Conservation (phyloP, 2,113 vertebrate species). For the Cardinalis cardinalis region DNA sequence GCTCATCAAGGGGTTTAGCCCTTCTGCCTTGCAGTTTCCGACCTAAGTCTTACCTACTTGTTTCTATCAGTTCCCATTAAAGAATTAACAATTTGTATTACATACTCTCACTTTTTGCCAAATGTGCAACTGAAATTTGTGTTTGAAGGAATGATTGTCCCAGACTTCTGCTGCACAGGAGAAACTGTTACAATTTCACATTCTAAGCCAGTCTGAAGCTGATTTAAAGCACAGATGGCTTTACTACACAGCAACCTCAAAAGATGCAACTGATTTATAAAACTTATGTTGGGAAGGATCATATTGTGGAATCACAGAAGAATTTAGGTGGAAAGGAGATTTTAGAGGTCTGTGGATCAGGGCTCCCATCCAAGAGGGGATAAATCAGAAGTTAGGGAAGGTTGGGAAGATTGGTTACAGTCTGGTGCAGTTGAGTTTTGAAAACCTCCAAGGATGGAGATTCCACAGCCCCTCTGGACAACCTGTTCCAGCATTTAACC, state of each 20-base stretch:
- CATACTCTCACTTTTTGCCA: neutral
- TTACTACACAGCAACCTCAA: neutral
- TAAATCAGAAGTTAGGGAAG: neutral
- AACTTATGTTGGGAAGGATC: neutral
- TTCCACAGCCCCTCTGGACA: neutral
- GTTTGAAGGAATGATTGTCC: neutral
- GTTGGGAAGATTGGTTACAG: neutral
- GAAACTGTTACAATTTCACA: neutral
- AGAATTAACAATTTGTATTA: neutral
- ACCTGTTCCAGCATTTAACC: neutral
- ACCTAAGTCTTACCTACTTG: neutral
- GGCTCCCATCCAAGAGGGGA: neutral
- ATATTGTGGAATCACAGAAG: neutral
- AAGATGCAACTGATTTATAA: neutral
- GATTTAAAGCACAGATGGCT: slow-evolving; percentile 30
- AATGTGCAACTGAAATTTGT: neutral
- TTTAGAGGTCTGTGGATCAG: neutral
- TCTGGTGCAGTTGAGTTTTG: neutral
- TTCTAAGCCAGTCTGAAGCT: neutral
- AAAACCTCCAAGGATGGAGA: neutral
- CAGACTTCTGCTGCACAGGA: neutral
- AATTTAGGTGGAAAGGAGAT: neutral
- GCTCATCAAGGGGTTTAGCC: neutral
- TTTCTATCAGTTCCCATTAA: neutral
- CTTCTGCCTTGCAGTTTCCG: neutral